Conservation (phyloP, 2,113 vertebrate genomes). For the Nesoenas mayeri region DNA sequence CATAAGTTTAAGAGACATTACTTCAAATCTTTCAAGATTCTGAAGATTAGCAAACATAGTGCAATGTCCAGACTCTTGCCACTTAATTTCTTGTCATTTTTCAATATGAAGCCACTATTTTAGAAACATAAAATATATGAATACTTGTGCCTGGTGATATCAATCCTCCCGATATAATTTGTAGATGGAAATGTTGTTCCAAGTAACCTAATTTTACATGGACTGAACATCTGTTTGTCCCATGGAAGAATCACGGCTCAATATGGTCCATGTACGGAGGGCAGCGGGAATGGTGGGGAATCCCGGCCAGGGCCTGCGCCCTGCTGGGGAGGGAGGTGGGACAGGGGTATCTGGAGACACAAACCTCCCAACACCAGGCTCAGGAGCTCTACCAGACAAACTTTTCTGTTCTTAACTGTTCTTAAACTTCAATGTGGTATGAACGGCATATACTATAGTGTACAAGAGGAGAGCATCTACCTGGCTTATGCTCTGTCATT, state of each 20-base stretch:
- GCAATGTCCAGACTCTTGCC: neutral
- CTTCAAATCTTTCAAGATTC: slow-evolving; percentile 8
- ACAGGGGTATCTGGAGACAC: neutral
- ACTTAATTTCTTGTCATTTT: slow-evolving; percentile 11
- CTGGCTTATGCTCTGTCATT: slow-evolving; percentile 56
- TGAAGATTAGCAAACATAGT: slow-evolving; percentile 39
- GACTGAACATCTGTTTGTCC: neutral
- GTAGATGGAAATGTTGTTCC: neutral
- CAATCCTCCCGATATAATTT: neutral
- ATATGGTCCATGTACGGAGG: neutral
- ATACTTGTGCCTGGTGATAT: neutral
- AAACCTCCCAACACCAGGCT: neutral
- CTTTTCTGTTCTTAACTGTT: neutral
- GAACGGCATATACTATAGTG: slow-evolving; percentile 73
- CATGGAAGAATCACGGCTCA: neutral
- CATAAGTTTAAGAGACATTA: slow-evolving; percentile 55
- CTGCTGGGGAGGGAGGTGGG: neutral
- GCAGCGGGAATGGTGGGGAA: neutral
- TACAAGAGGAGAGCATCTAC: slow-evolving; percentile 66
- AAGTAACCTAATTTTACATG: neutral
- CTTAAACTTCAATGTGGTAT: slow-evolving; percentile 68
- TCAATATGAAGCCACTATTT: slow-evolving; percentile 10
- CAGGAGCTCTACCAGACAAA: neutral
- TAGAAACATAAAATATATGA: neutral
- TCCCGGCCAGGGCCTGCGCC: neutral